phyloP scores from a whole-genome alignment of 2,888 invertebrate species.

The Mellilla xanthometata region DNA sequence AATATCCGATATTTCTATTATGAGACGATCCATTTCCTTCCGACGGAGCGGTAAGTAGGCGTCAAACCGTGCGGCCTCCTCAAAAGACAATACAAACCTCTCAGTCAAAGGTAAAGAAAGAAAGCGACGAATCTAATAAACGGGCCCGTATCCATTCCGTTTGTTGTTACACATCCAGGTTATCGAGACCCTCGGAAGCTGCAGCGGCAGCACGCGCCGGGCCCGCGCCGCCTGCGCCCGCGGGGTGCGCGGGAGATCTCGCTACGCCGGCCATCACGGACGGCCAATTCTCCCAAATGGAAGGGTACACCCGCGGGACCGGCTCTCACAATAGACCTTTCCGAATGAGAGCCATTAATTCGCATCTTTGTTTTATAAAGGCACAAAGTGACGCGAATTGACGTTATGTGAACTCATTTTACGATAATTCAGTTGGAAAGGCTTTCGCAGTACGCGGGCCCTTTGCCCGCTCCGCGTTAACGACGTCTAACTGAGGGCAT shows the following conservation, averaged over 20 bases:
- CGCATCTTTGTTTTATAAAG: slow-evolving; percentile 79
- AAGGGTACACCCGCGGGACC: slow-evolving; percentile 74
- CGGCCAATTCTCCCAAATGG: slow-evolving; percentile 78
- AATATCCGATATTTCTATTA: slow-evolving; percentile 52
- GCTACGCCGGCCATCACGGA: slow-evolving; percentile 58
- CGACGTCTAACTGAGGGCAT: slow-evolving; percentile 28
- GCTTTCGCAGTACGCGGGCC: slow-evolving; percentile 37
- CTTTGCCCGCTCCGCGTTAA: slow-evolving; percentile 22
- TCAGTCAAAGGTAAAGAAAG: slow-evolving; percentile 76
- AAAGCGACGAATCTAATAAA: slow-evolving; percentile 79
- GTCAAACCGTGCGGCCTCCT: slow-evolving; percentile 60
- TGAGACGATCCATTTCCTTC: slow-evolving; percentile 43
- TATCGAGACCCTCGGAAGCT: slow-evolving; percentile 52
- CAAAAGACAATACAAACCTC: slow-evolving; percentile 72
- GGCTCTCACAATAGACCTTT: slow-evolving; percentile 75
- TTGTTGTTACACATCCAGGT: slow-evolving; percentile 65
- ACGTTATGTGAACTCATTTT: slow-evolving; percentile 69
- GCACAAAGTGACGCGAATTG: slow-evolving; percentile 72
- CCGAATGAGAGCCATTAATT: slow-evolving; percentile 78
- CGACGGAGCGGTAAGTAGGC: slow-evolving; percentile 52
- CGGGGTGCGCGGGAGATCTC: slow-evolving; percentile 51
- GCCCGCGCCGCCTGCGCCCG: slow-evolving; percentile 54
- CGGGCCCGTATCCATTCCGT: slow-evolving; percentile 73
- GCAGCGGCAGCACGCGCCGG: slow-evolving; percentile 44
- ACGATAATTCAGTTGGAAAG: slow-evolving; percentile 60